Conservation (phyloP, 1,140 invertebrate genomes). For the Pararge aegeria region DNA sequence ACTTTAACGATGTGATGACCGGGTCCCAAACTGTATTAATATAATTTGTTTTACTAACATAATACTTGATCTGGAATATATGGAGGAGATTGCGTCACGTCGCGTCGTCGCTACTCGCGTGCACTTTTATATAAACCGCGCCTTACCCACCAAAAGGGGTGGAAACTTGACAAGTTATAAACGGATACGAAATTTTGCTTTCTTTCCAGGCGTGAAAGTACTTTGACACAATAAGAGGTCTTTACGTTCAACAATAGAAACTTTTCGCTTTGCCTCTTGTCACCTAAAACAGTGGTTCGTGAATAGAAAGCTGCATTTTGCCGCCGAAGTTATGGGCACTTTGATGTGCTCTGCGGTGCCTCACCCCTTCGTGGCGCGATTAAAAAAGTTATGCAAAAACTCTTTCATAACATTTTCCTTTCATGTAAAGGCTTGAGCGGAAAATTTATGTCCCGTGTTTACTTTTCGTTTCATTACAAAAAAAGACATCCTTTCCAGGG, state of each 20-base stretch:
- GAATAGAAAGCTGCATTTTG: conserved; percentile 40
- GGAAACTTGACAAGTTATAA: conserved; percentile 24
- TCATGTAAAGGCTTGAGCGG: conserved; percentile 19
- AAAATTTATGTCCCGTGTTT: conserved; percentile 3
- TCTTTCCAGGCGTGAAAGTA: conserved; percentile 42
- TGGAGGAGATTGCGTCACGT: no score
- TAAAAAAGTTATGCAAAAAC: conserved; percentile 32
- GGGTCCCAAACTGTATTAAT: no score
- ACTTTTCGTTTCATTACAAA: conserved; percentile 11
- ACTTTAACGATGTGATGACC: no score
- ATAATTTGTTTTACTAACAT: no score
- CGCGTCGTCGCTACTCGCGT: no score
- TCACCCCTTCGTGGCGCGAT: conserved; percentile 25
- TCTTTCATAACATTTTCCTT: conserved; percentile 23
- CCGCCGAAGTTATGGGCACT: conserved; percentile 30
- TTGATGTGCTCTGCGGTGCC: conserved; percentile 20
- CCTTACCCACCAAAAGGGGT: conserved; percentile 17
- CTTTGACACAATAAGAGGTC: conserved; percentile 41
- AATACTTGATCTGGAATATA: no score
- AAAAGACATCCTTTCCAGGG: not conserved
- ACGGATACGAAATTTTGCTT: conserved; percentile 32
- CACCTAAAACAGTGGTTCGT: conserved; percentile 49
- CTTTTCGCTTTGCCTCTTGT: conserved; percentile 56
- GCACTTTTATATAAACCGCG: not conserved
- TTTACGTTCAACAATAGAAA: conserved; percentile 47